These are phyloP conservation scores for Diploscapter pachys DNA, from an alignment of 1,140 invertebrate genomes.

Conservation along the genomic window DNA sequence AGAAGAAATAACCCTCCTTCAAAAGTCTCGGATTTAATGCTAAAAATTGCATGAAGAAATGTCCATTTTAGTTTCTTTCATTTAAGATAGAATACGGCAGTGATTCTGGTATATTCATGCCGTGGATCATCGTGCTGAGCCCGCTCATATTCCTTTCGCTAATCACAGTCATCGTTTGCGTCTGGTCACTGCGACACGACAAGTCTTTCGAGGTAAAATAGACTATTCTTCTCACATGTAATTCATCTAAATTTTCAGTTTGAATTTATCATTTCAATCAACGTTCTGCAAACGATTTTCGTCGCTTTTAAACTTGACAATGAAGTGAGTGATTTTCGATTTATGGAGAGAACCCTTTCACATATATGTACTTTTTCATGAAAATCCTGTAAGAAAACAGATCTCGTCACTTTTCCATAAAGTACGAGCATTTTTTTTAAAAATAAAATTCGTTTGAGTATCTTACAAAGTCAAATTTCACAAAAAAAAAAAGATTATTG, in stretches of 20 bases:
- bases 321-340: slow-evolving; percentile 1
- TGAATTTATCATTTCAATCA: slow-evolving; percentile 91
- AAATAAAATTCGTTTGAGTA: background rate
- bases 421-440: background rate
- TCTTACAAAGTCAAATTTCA: too few relatives aligned
- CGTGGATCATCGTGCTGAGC: slow-evolving; percentile 90
- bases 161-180: slow-evolving; percentile 89
- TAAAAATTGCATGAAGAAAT: slow-evolving; percentile 64
- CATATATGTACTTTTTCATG: too few relatives aligned
- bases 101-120: slow-evolving; percentile 10
- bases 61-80: background rate
- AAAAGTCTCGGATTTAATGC: background rate
- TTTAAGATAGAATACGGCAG: slow-evolving; percentile 32
- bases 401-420: too few relatives aligned
- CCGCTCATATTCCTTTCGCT: slow-evolving; percentile 92
- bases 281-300: slow-evolving; percentile 94
- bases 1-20: slow-evolving; percentile 49
- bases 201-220: slow-evolving; percentile 79
- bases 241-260: slow-evolving; percentile 66
- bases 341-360: too few relatives aligned
- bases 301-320: slow-evolving; percentile 83
- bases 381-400: too few relatives aligned
- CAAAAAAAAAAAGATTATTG: too few relatives aligned
- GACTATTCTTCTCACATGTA: slow-evolving; percentile 12
- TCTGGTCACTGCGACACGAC: slow-evolving; percentile 97